These are phyloP conservation scores for Amiota minor DNA, from an alignment of 2,888 invertebrate species.

Conservation along the genomic window DNA sequence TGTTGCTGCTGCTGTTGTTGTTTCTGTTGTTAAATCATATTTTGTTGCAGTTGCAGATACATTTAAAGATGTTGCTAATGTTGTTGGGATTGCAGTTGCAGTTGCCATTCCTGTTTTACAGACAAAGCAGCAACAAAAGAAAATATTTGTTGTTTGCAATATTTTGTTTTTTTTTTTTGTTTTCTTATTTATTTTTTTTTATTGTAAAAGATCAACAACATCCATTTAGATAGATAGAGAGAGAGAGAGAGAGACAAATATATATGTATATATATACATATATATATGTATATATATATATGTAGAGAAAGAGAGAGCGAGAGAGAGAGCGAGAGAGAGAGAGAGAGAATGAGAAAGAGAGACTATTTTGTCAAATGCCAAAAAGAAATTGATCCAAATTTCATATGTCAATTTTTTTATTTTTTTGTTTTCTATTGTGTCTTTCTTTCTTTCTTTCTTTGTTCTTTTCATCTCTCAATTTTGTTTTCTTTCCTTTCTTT, in stretches of 20 bases:
- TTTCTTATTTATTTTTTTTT: constrained; percentile 35
- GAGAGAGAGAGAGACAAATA: too few relatives aligned
- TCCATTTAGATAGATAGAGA: constrained; percentile 45
- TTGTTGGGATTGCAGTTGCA: constrained; percentile 63
- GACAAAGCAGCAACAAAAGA: constrained; percentile 48
- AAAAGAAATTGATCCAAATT: too few relatives aligned
- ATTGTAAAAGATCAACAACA: constrained; percentile 54
- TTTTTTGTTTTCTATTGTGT: constrained; percentile 34
- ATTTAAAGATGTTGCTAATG: constrained; percentile 53
- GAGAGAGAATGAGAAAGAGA: too few relatives aligned
- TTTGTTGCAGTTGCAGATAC: constrained; percentile 46
- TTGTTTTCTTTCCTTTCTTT: too few relatives aligned
- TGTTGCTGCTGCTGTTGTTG: constrained; percentile 29
- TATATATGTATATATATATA: too few relatives aligned
- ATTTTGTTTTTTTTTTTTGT: constrained; percentile 41
- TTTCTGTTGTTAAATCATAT: too few relatives aligned
- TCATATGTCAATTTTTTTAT: constrained; percentile 9
- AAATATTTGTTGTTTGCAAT: constrained; percentile 58
- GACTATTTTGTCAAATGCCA: too few relatives aligned
- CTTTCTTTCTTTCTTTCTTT: too few relatives aligned
- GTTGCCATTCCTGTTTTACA: constrained; percentile 54
- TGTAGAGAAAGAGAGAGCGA: too few relatives aligned
- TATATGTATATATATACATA: too few relatives aligned
- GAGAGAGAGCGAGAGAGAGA: too few relatives aligned
- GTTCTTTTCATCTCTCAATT: too few relatives aligned